Percentiles rank a stretch among this genome's conserved stretches.
Conservation (phyloP, 2,797 vertebrate species). For the Phoxinus dragarum region DNA sequence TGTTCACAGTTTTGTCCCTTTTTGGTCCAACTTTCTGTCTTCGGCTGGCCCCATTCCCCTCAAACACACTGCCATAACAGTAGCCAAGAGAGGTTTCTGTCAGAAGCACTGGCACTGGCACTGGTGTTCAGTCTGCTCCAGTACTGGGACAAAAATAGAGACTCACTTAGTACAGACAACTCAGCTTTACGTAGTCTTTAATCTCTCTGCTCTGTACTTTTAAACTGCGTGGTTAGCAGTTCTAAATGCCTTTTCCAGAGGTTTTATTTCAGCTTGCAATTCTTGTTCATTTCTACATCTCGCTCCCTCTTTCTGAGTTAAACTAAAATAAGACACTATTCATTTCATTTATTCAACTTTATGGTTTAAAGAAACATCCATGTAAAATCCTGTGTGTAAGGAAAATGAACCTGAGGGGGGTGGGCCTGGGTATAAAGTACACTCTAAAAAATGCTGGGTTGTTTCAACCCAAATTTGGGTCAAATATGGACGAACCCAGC, state of each 20-base stretch:
- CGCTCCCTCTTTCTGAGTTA: neutral
- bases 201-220: slow-evolving; percentile 27
- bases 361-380: neutral
- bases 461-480: no score
- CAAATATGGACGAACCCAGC: no score
- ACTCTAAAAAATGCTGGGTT: no score
- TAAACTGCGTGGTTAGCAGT: slow-evolving; percentile 19
- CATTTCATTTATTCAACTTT: neutral
- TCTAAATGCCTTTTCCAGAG: slow-evolving; percentile 17
- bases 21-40: slow-evolving; percentile 68
- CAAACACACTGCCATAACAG: slow-evolving; percentile 65
- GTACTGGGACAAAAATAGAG: slow-evolving; percentile 9
- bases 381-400: neutral
- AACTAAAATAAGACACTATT: slow-evolving; percentile 11
- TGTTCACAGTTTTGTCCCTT: slow-evolving; percentile 31
- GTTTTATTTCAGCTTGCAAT: neutral
- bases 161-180: neutral
- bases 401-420: neutral
- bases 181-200: slow-evolving; percentile 2
- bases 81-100: slow-evolving; percentile 64
- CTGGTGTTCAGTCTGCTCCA: slow-evolving; percentile 8
- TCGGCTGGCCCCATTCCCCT: slow-evolving; percentile 56
- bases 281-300: neutral
- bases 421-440: neutral
- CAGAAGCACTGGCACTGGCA: slow-evolving; percentile 58